Conservation (phyloP, 2,797 vertebrate species). For the Lithobates pipiens region DNA sequence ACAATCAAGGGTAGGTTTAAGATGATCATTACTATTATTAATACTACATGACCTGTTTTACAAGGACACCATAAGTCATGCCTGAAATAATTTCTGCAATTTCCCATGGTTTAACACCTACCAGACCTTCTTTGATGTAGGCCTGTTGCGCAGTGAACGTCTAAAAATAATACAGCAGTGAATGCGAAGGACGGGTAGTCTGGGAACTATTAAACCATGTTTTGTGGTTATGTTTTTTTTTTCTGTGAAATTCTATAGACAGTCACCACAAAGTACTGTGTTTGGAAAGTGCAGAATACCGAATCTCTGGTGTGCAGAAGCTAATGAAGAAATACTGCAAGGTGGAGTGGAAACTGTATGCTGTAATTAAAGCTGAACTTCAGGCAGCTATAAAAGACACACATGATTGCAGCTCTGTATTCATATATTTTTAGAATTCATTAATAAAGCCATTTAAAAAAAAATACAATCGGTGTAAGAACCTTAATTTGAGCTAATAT, state of each 20-base stretch:
- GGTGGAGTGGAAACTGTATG: slow-evolving; percentile 55
- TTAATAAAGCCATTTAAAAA: no score
- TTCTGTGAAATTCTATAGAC: slow-evolving; percentile 40
- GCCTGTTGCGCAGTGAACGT: slow-evolving; percentile 9
- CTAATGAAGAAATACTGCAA: background rate
- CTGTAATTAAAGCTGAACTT: no score
- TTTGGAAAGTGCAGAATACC: slow-evolving; percentile 36
- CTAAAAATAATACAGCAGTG: slow-evolving; percentile 43
- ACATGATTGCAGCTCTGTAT: no score
- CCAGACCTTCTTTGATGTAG: slow-evolving; percentile 29
- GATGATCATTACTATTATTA: slow-evolving; percentile 10
- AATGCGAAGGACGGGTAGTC: slow-evolving; percentile 27
- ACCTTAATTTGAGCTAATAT: no score
- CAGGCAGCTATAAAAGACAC: no score
- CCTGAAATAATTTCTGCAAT: slow-evolving; percentile 13
- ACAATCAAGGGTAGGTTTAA: background rate
- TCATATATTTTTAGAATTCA: no score
- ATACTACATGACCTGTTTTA: slow-evolving; percentile 20
- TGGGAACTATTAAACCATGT: slow-evolving; percentile 51
- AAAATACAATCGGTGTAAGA: no score
- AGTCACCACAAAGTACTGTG: slow-evolving; percentile 30
- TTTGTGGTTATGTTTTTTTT: slow-evolving; percentile 46
- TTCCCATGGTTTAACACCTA: slow-evolving; percentile 50
- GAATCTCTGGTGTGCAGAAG: slow-evolving; percentile 9
- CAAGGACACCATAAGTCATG: slow-evolving; percentile 31